Evolutionary conservation across 2,113 vertebrate species (phyloP), one percentile per base, ranked within the genome.

Genomic region (Holacanthus passer): DNA sequence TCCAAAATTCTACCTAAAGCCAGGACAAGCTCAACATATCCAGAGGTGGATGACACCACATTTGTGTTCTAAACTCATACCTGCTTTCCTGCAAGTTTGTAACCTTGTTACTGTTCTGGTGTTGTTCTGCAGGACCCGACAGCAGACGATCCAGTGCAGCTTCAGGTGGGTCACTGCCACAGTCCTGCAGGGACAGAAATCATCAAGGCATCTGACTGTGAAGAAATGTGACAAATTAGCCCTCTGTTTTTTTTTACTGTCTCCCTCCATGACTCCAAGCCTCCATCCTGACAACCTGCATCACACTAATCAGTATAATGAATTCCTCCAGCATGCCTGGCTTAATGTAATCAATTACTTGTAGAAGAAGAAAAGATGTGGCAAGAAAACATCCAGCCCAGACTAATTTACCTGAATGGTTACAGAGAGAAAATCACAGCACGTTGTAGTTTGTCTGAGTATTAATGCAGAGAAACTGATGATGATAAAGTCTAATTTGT

Each of bases 281-380:
- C 64, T 77, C 68, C 74, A 59, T 64, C 24, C 65, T 55, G 39
- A 56, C 77, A 90, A 79, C 77, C 76, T 81, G 63, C 31, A 3
- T 64, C 63, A 27, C 80, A 35, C 55, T 88, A 87, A 93, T 92
- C 83, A 85, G 43, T 69, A 76, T 79, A 72, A 90, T 77, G 31
- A 86, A 91, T 91, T 87, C 88, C 73, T 85, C 62, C 73, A 63
- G 80, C 75, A 70, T 73, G 84, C 20, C 79, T 31, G 73, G 27
- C 67, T 72, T 89, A 83, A 82, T 90, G 74, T 82, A 88, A 88
- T 85, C 84, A 87, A 88, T 92, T 91, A 83, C 63, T 65, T 59
- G 50, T 20, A 48, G 70, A 24, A 41, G 50, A 55, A 56, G 20
- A 75, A 63, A 77, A 24, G 59, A 20, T 60, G 0, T 60, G 29